phyloP scores from a whole-genome alignment of 2,888 invertebrate genomes.

The Eueremaeus valkanovi region DNA sequence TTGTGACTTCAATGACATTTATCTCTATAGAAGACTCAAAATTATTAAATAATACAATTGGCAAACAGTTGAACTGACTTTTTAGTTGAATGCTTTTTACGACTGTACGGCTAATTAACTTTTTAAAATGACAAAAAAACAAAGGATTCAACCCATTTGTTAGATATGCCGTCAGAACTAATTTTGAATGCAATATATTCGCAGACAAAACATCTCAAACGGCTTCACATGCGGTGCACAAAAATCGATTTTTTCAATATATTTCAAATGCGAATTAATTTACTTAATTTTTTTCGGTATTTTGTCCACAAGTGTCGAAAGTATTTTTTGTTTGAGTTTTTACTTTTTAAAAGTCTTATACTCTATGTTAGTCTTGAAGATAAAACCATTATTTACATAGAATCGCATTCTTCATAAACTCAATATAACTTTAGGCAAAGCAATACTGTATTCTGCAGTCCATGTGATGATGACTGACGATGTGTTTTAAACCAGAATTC shows the following conservation, averaged over 20 bases:
- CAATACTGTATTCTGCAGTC: neutral
- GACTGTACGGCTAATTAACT: conserved; percentile 21
- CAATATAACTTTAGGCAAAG: neutral
- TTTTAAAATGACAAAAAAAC: neutral
- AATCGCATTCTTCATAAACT: neutral
- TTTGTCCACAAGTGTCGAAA: neutral
- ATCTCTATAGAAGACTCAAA: neutral
- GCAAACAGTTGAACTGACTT: neutral
- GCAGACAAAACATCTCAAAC: neutral
- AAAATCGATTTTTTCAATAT: too few relatives aligned
- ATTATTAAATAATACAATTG: neutral
- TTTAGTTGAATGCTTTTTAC: conserved; percentile 2
- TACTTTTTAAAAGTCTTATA: neutral
- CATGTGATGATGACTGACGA: conserved; percentile 20
- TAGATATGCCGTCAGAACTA: neutral
- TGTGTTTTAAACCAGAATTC: neutral
- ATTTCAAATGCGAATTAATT: too few relatives aligned
- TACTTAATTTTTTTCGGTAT: neutral
- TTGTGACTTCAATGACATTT: neutral
- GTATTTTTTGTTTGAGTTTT: neutral
- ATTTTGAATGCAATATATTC: neutral
- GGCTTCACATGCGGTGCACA: too few relatives aligned
- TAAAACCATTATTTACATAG: conserved; percentile 9
- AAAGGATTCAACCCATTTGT: neutral
- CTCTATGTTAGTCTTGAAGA: too few relatives aligned